Evolutionary conservation across 2,888 invertebrate genomes (phyloP).

Genomic region (Tachina grossa): DNA sequence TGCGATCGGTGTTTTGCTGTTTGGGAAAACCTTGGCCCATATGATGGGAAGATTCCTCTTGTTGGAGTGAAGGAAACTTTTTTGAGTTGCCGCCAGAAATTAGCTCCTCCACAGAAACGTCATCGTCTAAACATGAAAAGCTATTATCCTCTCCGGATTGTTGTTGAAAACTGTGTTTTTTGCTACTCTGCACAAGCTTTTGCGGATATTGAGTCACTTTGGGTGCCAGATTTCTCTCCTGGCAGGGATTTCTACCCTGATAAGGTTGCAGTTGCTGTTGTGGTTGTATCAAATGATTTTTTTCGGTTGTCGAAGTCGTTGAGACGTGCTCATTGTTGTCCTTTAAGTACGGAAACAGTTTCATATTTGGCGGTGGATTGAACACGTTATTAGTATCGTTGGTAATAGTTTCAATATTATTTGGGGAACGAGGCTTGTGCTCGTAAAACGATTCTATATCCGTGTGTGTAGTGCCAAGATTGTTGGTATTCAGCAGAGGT

Average conservation of each 20-base stretch:
- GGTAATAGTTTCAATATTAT: conserved; percentile 64
- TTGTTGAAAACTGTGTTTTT: conserved; percentile 82
- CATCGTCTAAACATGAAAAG: conserved; percentile 81
- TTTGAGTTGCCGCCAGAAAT: conserved; percentile 76
- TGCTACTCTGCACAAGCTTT: conserved; percentile 81
- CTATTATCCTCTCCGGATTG: conserved; percentile 79
- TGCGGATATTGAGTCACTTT: conserved; percentile 76
- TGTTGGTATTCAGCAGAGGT: conserved; percentile 80
- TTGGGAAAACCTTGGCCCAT: conserved; percentile 83
- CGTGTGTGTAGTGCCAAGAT: conserved; percentile 74
- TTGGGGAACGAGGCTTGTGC: conserved; percentile 55
- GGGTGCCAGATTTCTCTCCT: conserved; percentile 88
- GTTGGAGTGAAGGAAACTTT: conserved; percentile 71
- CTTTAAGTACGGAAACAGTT: conserved; percentile 77
- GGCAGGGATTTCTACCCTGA: conserved; percentile 92
- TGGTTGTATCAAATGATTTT: conserved; percentile 81
- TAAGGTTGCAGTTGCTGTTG: conserved; percentile 89
- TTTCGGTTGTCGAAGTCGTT: conserved; percentile 74
- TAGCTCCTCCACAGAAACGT: conserved; percentile 82
- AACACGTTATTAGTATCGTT: conserved; percentile 77
- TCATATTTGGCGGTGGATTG: conserved; percentile 82
- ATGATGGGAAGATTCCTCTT: conserved; percentile 67
- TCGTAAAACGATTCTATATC: conserved; percentile 50
- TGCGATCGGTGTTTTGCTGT: conserved; percentile 82
- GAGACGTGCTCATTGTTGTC: conserved; percentile 72